Conservation (phyloP, 2,888 invertebrate genomes). For the Archips crataeganus region DNA sequence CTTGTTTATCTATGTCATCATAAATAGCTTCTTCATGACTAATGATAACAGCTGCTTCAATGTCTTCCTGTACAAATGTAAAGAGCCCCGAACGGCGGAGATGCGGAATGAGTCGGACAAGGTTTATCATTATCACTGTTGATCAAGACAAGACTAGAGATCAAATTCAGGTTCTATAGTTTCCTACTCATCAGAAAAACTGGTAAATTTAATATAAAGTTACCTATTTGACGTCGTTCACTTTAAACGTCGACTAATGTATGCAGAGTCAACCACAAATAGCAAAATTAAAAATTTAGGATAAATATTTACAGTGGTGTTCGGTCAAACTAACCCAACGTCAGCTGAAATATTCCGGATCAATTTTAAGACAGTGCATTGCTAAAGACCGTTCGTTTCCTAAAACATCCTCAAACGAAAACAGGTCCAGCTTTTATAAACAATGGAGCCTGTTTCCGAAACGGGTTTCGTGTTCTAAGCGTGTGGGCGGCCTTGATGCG, state of each 20-base stretch:
- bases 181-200: background rate
- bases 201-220: background rate
- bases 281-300: too few relatives aligned
- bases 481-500: constrained; percentile 79
- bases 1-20: constrained; percentile 39
- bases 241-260: too few relatives aligned
- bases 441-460: constrained; percentile 47
- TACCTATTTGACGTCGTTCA: too few relatives aligned
- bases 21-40: constrained; percentile 28
- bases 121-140: background rate
- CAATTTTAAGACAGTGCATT: background rate
- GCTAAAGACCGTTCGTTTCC: constrained; percentile 30
- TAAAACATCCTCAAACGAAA: constrained; percentile 23
- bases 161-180: background rate
- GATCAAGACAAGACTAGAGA: background rate
- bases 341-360: too few relatives aligned
- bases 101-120: background rate
- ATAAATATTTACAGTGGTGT: too few relatives aligned
- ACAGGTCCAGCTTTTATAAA: constrained; percentile 39
- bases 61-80: constrained; percentile 22
- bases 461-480: constrained; percentile 64
- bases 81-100: background rate
- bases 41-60: constrained; percentile 30
- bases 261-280: too few relatives aligned
- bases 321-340: too few relatives aligned